Evolutionary conservation across 2,888 invertebrate genomes (phyloP).

Genomic region (Shargacucullia verbasci): DNA sequence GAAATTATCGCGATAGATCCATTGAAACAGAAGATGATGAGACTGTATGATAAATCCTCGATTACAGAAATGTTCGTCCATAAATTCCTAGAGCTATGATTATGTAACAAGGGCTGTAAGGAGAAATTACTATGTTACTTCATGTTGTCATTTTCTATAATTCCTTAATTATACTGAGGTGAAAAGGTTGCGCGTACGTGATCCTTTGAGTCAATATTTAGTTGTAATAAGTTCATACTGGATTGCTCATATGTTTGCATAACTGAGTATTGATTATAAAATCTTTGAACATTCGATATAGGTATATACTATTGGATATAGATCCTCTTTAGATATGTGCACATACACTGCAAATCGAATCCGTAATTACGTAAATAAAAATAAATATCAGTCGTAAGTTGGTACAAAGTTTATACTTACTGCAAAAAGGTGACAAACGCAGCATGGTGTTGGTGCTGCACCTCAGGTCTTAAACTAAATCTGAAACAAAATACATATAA

Average conservation of each 20-base stretch:
- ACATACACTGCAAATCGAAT: no score
- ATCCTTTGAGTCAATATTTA: constrained; percentile 13
- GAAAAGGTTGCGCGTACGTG: constrained; percentile 44
- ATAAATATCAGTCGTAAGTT: no score
- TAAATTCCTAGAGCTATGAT: constrained; percentile 17
- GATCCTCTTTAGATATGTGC: no score
- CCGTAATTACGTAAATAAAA: no score
- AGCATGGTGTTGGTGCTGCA: constrained; percentile 85
- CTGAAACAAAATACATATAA: constrained; percentile 67
- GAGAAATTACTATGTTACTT: constrained; percentile 35
- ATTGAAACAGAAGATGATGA: no score
- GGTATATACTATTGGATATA: no score
- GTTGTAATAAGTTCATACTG: no score
- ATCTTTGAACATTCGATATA: no score
- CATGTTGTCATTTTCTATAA: constrained; percentile 42
- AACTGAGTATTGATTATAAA: no score
- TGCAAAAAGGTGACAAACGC: constrained; percentile 84
- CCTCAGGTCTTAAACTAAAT: constrained; percentile 73
- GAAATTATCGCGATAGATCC: no score
- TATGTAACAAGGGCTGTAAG: constrained; percentile 9
- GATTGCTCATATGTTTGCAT: no score
- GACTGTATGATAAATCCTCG: background rate
- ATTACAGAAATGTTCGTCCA: constrained; percentile 26
- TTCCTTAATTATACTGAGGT: constrained; percentile 34
- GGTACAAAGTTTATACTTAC: constrained; percentile 71